These are phyloP conservation scores for Papilio glaucus DNA, from an alignment of 1,140 invertebrate species.

Conservation along the genomic window DNA sequence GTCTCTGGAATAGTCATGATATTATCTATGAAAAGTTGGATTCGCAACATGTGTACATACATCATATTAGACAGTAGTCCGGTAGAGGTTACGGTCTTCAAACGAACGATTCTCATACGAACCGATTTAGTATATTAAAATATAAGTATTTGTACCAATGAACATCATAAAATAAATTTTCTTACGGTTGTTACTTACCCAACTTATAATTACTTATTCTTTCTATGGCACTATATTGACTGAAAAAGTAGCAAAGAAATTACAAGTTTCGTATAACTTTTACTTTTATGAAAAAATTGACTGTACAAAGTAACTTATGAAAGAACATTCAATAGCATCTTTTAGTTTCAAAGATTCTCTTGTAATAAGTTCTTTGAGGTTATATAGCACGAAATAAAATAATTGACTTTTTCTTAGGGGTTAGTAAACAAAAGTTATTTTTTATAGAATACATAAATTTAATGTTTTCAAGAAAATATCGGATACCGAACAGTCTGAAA, in stretches of 20 bases:
- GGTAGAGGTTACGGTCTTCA: too few relatives aligned
- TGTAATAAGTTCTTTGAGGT: conserved; percentile 4
- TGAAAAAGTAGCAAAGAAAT: conserved; percentile 11
- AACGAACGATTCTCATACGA: too few relatives aligned
- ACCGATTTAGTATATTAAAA: too few relatives aligned
- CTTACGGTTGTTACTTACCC: not conserved
- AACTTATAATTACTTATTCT: conserved; percentile 21
- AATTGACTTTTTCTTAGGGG: not conserved
- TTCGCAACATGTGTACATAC: too few relatives aligned
- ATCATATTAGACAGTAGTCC: too few relatives aligned
- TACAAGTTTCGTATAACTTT: not conserved
- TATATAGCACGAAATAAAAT: not conserved
- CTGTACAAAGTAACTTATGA: not conserved
- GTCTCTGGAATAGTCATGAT: too few relatives aligned
- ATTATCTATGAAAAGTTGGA: too few relatives aligned
- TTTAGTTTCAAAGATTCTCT: conserved; percentile 14
- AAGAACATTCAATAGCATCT: not conserved
- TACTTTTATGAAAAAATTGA: not conserved
- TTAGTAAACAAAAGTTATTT: not conserved
- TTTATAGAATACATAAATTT: too few relatives aligned
- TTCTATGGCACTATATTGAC: conserved; percentile 9
- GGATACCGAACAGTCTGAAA: too few relatives aligned
- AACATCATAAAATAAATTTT: not conserved
- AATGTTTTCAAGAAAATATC: too few relatives aligned
- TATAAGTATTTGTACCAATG: not conserved